Evolutionary conservation across 2,797 vertebrate genomes (phyloP).

Genomic region (Euthynnus affinis): DNA sequence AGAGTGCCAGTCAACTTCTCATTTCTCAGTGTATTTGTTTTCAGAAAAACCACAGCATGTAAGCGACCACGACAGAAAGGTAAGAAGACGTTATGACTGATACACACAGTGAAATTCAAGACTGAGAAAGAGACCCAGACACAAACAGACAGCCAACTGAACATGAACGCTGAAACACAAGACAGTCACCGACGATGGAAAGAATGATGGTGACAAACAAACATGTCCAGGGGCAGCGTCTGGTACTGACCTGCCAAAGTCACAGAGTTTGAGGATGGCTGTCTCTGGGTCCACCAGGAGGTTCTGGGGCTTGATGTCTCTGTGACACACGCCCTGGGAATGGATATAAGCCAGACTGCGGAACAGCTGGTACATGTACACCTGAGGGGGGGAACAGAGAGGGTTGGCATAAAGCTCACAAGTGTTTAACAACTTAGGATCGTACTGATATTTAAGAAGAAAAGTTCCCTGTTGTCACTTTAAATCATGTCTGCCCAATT

Average conservation of each 20-base stretch:
- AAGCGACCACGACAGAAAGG: constrained; percentile 1
- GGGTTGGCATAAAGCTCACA: neutral
- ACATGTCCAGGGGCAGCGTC: constrained; percentile 5
- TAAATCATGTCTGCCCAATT: neutral
- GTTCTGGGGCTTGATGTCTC: constrained; percentile 97
- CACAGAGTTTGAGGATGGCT: constrained; percentile 94
- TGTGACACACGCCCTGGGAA: constrained; percentile 97
- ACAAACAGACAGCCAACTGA: constrained; percentile 27
- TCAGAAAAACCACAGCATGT: constrained; percentile 21
- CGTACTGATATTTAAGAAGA: constrained; percentile 13
- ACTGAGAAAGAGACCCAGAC: constrained; percentile 29
- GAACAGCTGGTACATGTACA: constrained; percentile 96
- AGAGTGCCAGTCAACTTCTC: neutral
- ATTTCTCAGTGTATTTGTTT: constrained; percentile 11
- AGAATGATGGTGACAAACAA: constrained; percentile 20
- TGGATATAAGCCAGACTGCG: constrained; percentile 97
- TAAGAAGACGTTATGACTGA: constrained; percentile 7
- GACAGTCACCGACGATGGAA: constrained; percentile 11
- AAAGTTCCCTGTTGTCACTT: neutral
- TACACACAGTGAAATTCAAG: constrained; percentile 14
- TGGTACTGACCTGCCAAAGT: constrained; percentile 93
- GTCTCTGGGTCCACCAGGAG: constrained; percentile 96
- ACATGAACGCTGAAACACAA: constrained; percentile 23
- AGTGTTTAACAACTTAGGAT: constrained; percentile 21
- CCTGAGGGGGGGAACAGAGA: constrained; percentile 75